Percentiles rank a stretch among this genome's conserved stretches.
Conservation (phyloP, 2,113 vertebrate genomes). For the Perca fluviatilis region DNA sequence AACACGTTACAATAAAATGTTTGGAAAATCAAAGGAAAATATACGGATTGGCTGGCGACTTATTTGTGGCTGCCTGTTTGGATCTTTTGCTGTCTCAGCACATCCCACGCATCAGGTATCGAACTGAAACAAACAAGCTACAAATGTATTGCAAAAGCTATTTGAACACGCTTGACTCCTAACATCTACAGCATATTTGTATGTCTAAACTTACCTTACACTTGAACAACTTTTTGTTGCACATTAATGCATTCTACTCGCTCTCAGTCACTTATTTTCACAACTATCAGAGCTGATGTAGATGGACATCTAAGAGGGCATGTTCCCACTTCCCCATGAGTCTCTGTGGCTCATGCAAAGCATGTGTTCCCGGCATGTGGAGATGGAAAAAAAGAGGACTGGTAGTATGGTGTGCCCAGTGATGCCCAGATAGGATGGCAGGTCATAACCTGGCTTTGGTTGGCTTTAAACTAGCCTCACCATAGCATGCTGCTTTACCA, state of each 20-base stretch:
- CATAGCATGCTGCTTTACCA: constrained; percentile 77
- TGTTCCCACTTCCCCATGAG: constrained; percentile 38
- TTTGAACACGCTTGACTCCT: neutral
- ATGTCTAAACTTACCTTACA: neutral
- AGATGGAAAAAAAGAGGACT: constrained; percentile 1
- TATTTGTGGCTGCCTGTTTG: neutral
- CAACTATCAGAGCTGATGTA: neutral
- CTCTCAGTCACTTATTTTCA: neutral
- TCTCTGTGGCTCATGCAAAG: constrained; percentile 33
- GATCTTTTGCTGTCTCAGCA: neutral
- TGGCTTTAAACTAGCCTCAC: constrained; percentile 59
- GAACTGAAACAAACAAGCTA: neutral
- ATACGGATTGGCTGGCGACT: neutral
- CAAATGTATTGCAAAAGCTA: constrained; percentile 1
- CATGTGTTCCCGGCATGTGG: constrained; percentile 74
- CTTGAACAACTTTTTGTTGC: constrained; percentile 10
- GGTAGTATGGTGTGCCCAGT: neutral
- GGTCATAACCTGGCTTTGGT: constrained; percentile 59
- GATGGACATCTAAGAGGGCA: constrained; percentile 39
- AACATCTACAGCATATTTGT: neutral
- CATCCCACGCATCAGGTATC: neutral
- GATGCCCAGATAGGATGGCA: constrained; percentile 9
- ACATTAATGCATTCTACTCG: constrained; percentile 22
- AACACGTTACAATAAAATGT: neutral
- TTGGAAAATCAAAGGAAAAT: constrained; percentile 5